Evolutionary conservation across 2,888 invertebrate species (phyloP).

Genomic region (Trisateles emortualis): DNA sequence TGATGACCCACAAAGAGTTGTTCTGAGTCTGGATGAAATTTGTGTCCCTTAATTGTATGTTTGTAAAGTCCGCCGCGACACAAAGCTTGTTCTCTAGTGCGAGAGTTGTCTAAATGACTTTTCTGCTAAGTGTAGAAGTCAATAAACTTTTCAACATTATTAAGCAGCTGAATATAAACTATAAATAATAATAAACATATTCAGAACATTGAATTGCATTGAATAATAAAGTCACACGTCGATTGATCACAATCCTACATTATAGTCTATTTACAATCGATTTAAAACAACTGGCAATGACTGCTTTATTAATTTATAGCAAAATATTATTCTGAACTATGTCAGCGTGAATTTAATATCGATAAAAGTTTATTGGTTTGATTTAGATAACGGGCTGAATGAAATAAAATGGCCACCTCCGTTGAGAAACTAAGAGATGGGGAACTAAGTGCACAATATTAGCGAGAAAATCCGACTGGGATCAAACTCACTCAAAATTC

Average conservation of each 20-base stretch:
- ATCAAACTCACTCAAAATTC: no score
- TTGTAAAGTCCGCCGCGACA: no score
- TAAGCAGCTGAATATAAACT: neutral
- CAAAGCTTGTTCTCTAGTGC: no score
- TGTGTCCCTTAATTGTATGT: no score
- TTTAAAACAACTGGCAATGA: conserved; percentile 31
- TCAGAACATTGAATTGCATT: conserved; percentile 22
- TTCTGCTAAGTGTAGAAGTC: no score
- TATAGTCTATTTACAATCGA: conserved; percentile 54
- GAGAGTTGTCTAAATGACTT: no score
- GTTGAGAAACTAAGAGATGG: neutral
- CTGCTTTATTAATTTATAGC: conserved; percentile 37
- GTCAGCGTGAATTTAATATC: conserved; percentile 17
- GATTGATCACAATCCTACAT: conserved; percentile 23
- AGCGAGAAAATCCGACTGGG: no score
- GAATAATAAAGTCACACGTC: conserved; percentile 23
- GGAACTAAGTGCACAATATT: no score
- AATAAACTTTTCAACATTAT: neutral
- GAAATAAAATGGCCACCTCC: neutral
- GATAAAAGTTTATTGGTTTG: conserved; percentile 13
- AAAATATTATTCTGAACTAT: conserved; percentile 10
- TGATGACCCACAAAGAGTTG: no score
- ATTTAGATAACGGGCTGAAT: neutral
- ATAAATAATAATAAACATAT: conserved; percentile 23
- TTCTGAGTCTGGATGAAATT: no score